These are phyloP conservation scores for Albula goreensis DNA, from an alignment of 2,113 vertebrate genomes.

Conservation along the genomic window DNA sequence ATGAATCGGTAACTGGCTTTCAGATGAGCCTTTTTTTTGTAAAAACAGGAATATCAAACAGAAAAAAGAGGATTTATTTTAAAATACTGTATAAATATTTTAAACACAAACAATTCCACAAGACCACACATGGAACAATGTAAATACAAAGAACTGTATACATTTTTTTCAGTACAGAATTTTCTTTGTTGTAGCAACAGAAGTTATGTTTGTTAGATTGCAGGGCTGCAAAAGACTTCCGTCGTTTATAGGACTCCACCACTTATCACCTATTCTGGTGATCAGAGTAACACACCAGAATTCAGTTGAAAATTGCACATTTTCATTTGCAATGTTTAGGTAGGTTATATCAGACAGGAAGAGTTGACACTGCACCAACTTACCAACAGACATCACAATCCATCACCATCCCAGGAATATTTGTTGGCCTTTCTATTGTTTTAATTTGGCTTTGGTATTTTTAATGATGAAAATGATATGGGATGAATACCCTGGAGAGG, in stretches of 20 bases:
- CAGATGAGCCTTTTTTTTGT: background rate
- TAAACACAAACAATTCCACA: background rate
- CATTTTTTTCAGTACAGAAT: slow-evolving; percentile 40
- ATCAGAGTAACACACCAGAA: background rate
- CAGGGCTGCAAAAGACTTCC: slow-evolving; percentile 4
- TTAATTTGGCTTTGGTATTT: background rate
- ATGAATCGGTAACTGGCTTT: background rate
- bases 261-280: background rate
- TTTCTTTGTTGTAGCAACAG: slow-evolving; percentile 38
- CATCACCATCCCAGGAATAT: background rate
- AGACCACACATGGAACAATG: slow-evolving; percentile 49
- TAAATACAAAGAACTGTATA: slow-evolving; percentile 54
- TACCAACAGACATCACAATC: background rate
- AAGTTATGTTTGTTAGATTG: slow-evolving; percentile 22
- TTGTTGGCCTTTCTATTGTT: background rate
- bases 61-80: slow-evolving; percentile 5
- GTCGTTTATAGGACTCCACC: background rate
- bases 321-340: background rate
- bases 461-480: background rate
- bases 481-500: background rate
- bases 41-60: background rate
- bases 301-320: background rate
- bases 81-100: slow-evolving; percentile 6
- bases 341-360: background rate
- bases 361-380: background rate